Percentiles rank a stretch among this genome's conserved stretches.
phyloP scores from a whole-genome alignment of 2,888 invertebrate genomes.

The Coleophora deauratella region DNA sequence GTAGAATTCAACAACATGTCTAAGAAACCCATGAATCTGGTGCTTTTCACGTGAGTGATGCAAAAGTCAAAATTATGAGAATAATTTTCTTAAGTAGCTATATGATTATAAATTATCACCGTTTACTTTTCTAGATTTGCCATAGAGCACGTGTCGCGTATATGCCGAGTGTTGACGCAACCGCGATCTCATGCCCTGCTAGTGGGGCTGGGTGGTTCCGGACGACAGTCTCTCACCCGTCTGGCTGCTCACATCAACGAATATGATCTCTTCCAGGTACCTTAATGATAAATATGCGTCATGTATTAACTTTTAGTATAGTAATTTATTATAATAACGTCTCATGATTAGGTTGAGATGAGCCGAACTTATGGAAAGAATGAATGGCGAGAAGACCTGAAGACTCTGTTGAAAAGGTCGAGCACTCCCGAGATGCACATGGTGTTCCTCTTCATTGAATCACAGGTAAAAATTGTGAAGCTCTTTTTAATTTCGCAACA shows the following conservation, averaged over 20 bases:
- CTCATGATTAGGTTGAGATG: conserved; percentile 84
- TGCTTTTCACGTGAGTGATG: conserved; percentile 82
- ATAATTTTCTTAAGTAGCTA: too few relatives aligned
- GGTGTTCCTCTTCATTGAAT: conserved; percentile 92
- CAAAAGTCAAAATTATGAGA: too few relatives aligned
- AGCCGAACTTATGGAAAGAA: conserved; percentile 85
- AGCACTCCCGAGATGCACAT: conserved; percentile 89
- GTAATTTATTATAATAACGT: too few relatives aligned
- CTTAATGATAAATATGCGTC: too few relatives aligned
- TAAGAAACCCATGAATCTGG: conserved; percentile 97
- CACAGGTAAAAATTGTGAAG: conserved; percentile 76
- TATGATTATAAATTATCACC: too few relatives aligned
- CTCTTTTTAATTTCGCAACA: too few relatives aligned
- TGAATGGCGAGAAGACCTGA: conserved; percentile 96
- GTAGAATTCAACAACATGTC: conserved; percentile 96
- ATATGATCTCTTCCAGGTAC: conserved; percentile 85
- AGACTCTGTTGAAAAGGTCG: conserved; percentile 84
- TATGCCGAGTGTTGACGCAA: conserved; percentile 92
- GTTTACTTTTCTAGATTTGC: conserved; percentile 94
- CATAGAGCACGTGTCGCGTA: conserved; percentile 93
- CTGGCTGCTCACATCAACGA: conserved; percentile 95
- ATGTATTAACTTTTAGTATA: too few relatives aligned
- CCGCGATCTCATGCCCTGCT: conserved; percentile 92
- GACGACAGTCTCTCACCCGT: conserved; percentile 91
- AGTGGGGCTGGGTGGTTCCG: conserved; percentile 95